These are phyloP conservation scores for Phaenicophaeus curvirostris DNA, from an alignment of 2,797 vertebrate species.

Conservation along the genomic window DNA sequence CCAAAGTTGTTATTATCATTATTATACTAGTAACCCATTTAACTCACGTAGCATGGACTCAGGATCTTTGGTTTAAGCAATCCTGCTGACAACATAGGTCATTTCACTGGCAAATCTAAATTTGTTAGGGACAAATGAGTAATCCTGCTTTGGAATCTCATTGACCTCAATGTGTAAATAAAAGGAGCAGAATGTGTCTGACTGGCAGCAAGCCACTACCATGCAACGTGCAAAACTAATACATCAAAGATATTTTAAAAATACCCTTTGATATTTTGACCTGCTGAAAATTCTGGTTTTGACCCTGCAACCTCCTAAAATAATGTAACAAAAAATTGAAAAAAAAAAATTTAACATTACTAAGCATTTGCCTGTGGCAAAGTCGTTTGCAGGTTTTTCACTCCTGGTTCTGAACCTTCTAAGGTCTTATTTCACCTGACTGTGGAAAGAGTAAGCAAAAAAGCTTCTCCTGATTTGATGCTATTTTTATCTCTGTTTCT, in stretches of 20 bases:
- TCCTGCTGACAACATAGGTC: constrained; percentile 4
- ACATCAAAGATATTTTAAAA: constrained; percentile 22
- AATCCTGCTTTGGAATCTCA: constrained; percentile 31
- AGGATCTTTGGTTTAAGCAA: neutral
- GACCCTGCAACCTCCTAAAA: neutral
- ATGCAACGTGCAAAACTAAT: neutral
- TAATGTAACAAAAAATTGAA: neutral
- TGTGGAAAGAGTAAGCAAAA: neutral
- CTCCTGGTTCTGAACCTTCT: neutral
- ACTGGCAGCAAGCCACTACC: constrained; percentile 28
- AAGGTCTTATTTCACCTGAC: neutral
- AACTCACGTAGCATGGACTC: fast-evolving
- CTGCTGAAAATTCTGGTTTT: constrained; percentile 8
- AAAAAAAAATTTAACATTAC: neutral
- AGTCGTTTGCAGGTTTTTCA: neutral
- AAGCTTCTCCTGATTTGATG: neutral
- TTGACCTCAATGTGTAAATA: constrained; percentile 57
- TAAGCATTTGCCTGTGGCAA: neutral
- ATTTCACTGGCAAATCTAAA: neutral
- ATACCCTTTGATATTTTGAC: neutral
- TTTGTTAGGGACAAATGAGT: constrained; percentile 41
- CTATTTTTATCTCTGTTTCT: neutral
- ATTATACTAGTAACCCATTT: neutral
- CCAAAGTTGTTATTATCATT: neutral
- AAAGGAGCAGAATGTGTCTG: constrained; percentile 28